phyloP scores from a whole-genome alignment of 2,888 invertebrate species.

The Tenthredo livida region DNA sequence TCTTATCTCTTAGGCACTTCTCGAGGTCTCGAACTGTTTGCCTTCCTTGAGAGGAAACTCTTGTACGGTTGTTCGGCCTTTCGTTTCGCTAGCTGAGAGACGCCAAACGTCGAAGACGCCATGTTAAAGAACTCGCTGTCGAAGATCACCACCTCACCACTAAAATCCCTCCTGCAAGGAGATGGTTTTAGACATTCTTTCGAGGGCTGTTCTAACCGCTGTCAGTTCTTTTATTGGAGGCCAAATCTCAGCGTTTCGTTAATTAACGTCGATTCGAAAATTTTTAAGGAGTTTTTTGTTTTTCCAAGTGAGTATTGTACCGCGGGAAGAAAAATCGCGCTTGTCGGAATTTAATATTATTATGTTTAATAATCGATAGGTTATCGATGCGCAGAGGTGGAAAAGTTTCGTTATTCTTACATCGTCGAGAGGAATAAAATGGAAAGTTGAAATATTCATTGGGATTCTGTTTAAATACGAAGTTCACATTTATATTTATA shows the following conservation, averaged over 20 bases:
- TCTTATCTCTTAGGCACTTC: slow-evolving; percentile 44
- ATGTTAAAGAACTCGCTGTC: slow-evolving; percentile 23
- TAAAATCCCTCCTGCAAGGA: slow-evolving; percentile 15
- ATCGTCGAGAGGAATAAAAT: background rate
- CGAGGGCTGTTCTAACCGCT: slow-evolving; percentile 35
- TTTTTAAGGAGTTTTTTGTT: background rate
- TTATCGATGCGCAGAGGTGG: background rate
- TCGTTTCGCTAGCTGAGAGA: slow-evolving; percentile 63
- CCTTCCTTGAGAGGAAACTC: slow-evolving; percentile 69
- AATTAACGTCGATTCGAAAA: slow-evolving; percentile 43
- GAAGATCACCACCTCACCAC: slow-evolving; percentile 21
- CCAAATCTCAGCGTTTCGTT: slow-evolving; percentile 8
- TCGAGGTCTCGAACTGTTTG: slow-evolving; percentile 56
- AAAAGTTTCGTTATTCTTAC: slow-evolving; percentile 31
- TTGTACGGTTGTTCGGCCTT: slow-evolving; percentile 66
- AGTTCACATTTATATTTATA: slow-evolving; percentile 30
- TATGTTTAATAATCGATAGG: slow-evolving; percentile 15
- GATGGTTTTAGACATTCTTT: slow-evolving; percentile 39
- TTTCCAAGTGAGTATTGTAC: background rate
- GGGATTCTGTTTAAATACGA: background rate
- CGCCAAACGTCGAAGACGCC: slow-evolving; percentile 54
- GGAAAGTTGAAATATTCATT: slow-evolving; percentile 25
- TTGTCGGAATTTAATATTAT: background rate
- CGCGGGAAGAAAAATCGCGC: background rate
- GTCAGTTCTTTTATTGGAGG: slow-evolving; percentile 41